Percentiles rank a stretch among this genome's conserved stretches.
Evolutionary conservation across 30 jellyfish, hydroid and myxozoan species (phyloP).

Genomic region (Phacellophora camtschatica): DNA sequence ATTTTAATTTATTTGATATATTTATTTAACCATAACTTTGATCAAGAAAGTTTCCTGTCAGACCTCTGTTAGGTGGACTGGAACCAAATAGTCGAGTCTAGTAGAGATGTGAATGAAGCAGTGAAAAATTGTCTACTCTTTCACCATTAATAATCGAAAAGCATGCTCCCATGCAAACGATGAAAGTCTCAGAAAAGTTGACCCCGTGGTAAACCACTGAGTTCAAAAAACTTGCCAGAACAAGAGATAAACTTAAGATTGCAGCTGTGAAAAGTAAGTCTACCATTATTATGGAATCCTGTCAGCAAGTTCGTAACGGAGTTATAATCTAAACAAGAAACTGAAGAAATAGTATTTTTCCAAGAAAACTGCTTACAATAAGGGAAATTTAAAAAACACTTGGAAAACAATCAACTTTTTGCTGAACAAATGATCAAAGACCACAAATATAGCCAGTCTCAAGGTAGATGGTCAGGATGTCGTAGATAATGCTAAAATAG

Average conservation of each 20-base stretch:
- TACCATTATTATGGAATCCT: no score
- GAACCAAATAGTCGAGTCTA: constrained; percentile 15
- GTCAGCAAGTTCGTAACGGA: constrained; percentile 1
- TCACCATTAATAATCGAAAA: not conserved
- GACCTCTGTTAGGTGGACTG: constrained; percentile 6
- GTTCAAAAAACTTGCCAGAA: constrained; percentile 7
- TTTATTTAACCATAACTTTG: no score
- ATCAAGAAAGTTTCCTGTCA: not conserved
- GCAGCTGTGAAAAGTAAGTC: no score
- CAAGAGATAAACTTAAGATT: constrained; percentile 24
- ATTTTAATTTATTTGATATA: no score
- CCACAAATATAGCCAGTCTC: no score
- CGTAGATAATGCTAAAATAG: not conserved
- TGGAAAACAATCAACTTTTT: constrained; percentile 25
- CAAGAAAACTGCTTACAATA: constrained; percentile 6
- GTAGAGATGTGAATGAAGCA: constrained; percentile 18
- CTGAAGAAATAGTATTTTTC: constrained; percentile 18
- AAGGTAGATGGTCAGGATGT: constrained; percentile 7
- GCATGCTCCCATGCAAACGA: constrained; percentile 44
- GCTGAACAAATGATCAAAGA: not conserved
- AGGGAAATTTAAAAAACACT: constrained; percentile 27
- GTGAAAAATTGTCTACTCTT: not conserved
- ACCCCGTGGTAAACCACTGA: constrained; percentile 51
- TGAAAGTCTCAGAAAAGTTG: constrained; percentile 13
- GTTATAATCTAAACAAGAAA: constrained; percentile 14